Evolutionary conservation across 2,888 invertebrate genomes (phyloP).

Genomic region (Apeira syringaria): DNA sequence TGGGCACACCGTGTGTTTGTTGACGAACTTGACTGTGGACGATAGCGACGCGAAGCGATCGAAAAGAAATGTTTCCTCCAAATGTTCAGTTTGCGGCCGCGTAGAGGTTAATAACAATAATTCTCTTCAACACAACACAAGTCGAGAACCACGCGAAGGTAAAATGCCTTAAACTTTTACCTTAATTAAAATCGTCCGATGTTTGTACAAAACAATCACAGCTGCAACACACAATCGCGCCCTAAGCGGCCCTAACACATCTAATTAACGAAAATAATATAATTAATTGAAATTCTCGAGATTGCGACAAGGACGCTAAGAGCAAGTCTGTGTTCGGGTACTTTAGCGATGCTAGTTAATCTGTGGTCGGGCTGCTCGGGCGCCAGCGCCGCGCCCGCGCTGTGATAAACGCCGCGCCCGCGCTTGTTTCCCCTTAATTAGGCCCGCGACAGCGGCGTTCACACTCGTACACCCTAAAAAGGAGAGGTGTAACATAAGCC

Average conservation of each 20-base stretch:
- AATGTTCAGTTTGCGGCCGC: no score
- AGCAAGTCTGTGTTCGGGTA: conserved; percentile 70
- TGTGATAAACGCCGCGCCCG: conserved; percentile 70
- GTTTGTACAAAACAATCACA: conserved; percentile 26
- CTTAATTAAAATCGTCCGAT: conserved; percentile 18
- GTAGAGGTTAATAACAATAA: neutral
- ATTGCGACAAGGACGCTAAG: conserved; percentile 74
- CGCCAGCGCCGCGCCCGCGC: conserved; percentile 20
- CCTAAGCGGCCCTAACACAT: conserved; percentile 31
- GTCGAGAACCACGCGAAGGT: neutral
- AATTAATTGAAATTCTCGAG: conserved; percentile 74
- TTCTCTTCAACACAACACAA: neutral
- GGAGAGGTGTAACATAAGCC: conserved; percentile 56
- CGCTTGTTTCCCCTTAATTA: conserved; percentile 79
- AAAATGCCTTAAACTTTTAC: conserved; percentile 22
- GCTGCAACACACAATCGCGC: conserved; percentile 23
- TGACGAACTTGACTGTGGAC: no score
- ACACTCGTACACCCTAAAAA: conserved; percentile 70
- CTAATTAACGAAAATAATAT: conserved; percentile 59
- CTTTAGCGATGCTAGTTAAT: conserved; percentile 41
- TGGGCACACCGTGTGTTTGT: no score
- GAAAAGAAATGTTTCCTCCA: no score
- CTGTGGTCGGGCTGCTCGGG: conserved; percentile 27
- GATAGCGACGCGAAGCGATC: no score
- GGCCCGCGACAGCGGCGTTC: conserved; percentile 66